Evolutionary conservation across 2,888 invertebrate genomes (phyloP), one percentile per base, ranked within the genome.

Genomic region (Cloeon dipterum): DNA sequence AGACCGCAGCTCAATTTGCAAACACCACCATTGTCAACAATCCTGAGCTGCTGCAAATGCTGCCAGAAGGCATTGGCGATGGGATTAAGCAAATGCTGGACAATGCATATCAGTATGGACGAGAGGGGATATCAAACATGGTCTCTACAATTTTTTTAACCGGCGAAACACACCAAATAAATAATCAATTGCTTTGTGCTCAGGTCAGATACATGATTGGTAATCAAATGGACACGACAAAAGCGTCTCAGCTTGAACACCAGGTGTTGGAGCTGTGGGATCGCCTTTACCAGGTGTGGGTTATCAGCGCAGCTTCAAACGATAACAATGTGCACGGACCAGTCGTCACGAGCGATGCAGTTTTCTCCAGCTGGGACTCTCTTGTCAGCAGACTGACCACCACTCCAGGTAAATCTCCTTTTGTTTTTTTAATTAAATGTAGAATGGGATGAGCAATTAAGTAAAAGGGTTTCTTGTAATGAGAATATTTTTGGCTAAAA

Each of bases 221-320:
- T 52, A 81, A 13, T n/a, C 29, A 79, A 47, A 74, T 81, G 2
- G 79, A 83, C 50, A 70, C 75, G 0, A 67, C 68, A 19, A 85
- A 85, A 56, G 75, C 81, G 26, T 70, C 71, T 20, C 74, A 77
- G 41, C 63, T 93, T 26, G 91, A 93, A 52, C 70, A 73, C 42
- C 88, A 91, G 57, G 74, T 89, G 2, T 59, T 93, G 26, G 86
- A 88, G 54, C 63, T 94, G 14, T 93, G 89, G 86, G 93, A 93
- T 57, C 65, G 85, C 41, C 68, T 91, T 32, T 93, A 93, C 57
- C 83, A 89, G 56, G 77, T 82, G 41, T 89, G 85, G 85, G 76
- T 86, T 57, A 74, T 78, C 50, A 70, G 75, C 0, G 67, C 68
- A 44, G 57, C 58, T 38, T 7, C 5, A 14, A n/a, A n/a, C n/a